A percentile compares a stretch with the other conserved stretches of the same genome.
Evolutionary conservation across 2,888 invertebrate species (phyloP).

Genomic region (Bombyx huttoni): DNA sequence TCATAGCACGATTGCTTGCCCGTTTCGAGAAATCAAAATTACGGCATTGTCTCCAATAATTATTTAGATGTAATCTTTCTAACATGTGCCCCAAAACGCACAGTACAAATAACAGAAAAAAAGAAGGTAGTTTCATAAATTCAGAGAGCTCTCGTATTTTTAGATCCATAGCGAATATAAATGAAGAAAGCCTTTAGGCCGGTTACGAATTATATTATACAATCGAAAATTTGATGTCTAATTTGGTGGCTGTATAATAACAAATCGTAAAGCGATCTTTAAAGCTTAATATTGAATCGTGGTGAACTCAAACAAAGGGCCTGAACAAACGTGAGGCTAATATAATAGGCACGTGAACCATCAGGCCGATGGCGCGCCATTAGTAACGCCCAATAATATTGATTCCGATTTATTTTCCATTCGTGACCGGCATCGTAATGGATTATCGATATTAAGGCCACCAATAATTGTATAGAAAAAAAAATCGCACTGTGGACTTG

Average conservation of each 20-base stretch:
- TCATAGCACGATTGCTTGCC: no score
- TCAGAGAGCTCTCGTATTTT: no score
- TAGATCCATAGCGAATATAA: no score
- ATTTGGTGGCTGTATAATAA: neutral
- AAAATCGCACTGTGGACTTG: neutral
- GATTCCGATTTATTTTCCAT: slow-evolving; percentile 62
- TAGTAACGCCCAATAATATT: slow-evolving; percentile 54
- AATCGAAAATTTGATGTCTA: neutral
- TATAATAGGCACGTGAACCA: neutral
- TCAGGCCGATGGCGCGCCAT: slow-evolving; percentile 32
- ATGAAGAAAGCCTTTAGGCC: no score
- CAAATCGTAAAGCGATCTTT: neutral
- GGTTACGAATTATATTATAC: neutral
- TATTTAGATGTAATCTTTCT: no score
- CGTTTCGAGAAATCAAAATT: no score
- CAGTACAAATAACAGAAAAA: no score
- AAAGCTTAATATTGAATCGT: neutral
- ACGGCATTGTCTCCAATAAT: no score
- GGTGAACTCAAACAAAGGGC: neutral
- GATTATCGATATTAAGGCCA: slow-evolving; percentile 34
- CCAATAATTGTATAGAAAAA: slow-evolving; percentile 26
- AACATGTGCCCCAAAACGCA: no score
- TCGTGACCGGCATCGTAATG: slow-evolving; percentile 48
- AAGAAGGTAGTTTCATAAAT: no score
- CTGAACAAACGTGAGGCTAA: neutral